Base-by-base conservation (phyloP, 1,140 invertebrate genomes). In the Macrobrachium rosenbergii region DNA sequence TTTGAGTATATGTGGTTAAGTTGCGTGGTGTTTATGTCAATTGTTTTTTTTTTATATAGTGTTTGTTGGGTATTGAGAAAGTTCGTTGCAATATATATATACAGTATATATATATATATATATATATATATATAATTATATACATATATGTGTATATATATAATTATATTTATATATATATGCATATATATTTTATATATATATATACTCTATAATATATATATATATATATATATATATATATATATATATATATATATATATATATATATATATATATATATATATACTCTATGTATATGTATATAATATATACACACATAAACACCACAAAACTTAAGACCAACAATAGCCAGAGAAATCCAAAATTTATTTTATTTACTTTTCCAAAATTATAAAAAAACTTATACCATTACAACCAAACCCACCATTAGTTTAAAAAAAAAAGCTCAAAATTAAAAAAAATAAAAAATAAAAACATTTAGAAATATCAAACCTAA, bases 241-340 rank as follows among this genome's bases (percentile, higher is more conserved):
- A 82, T 62, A 82, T 43, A 67, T 62, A 82, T 43, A 72, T 43
- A 67, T 67, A 82, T 37, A 82, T 23, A 72, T 62, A 67, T 67
- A 80, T 52, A 80, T n/a, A 80, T 60, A 80, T 28, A 80, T 52
- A n/a, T 59, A 21, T n/a, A 52, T 58, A n/a, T 58, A 23, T 21
- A 23, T 23, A 80, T 60, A 60, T 62, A 60, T 72, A n/a, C n/a
- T n/a, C n/a, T n/a, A n/a, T n/a, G n/a, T n/a, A n/a, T n/a, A 80
- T 52, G 60, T 28, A n/a, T n/a, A n/a, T n/a, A n/a, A n/a, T n/a
- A n/a, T n/a, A n/a, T n/a, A n/a, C n/a, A n/a, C n/a, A 60, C 59
- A 80, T 14, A 62, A 45, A 80, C 58, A 45, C 76, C 52, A 12
- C 52, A 52, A 52, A 52, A 52, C 52, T 52, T 12, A 12, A 52